Base-by-base conservation (phyloP, 1,140 invertebrate genomes). In the Bombus waltoni region DNA sequence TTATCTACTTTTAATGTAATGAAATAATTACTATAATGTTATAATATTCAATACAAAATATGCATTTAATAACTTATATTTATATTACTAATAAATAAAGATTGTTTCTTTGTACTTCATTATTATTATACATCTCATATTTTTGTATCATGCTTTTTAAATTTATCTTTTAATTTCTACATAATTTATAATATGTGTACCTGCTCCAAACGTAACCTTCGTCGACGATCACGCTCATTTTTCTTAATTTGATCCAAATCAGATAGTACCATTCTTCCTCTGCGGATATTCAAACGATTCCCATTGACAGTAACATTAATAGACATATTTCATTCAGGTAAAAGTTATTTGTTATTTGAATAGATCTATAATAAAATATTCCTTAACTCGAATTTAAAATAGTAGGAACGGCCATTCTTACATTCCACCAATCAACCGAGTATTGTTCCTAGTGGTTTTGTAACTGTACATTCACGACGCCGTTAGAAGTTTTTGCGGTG, bases 201-300 rank as follows among this genome's bases (percentile, higher is more conserved):
- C 93, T 96, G 96, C 86, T 96, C 93, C 66, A 96, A 85, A 81
- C 96, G 95, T 94, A 96, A 96, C 91, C 95, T 94, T 84, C 95
- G 93, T 22, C 96, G 93, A 81, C 95, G 95, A 70, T 96, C 95
- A 73, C 94, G 94, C 88, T 96, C 96, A 83, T 93, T 93, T 91
- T 95, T 95, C 84, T 93, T 93, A 13, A 95, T 93, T 83, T 94
- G 93, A 83, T 96, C 93, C 28, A 94, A 87, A 91, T 96, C 95
- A 2, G 94, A 93, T 8, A 95, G 91, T 42, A 96, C 89, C 92
- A 95, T 94, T 94, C 94, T 95, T 47, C 94, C 94, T 8, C 94
- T 89, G 38, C 93, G 91, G 74, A 95, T 93, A 86, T 92, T 94
- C 13, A 96, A 91, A 42, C 95, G 95, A 92, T 96, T 96, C 10